These are phyloP conservation scores for Melanotaenia maccullochi DNA, from an alignment of 2,797 vertebrate species.

Conservation along the genomic window DNA sequence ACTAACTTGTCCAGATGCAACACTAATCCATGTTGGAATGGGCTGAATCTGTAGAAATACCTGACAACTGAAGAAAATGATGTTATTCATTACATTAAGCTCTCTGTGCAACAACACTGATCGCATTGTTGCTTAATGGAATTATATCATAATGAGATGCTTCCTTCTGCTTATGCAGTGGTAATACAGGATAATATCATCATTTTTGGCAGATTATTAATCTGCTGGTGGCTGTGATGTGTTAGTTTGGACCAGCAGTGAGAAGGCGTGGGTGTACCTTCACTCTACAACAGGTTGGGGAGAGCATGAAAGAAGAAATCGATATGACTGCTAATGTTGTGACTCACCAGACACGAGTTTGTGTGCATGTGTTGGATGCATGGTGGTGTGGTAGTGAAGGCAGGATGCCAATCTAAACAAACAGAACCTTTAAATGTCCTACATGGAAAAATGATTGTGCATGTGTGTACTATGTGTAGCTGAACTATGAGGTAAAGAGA, in stretches of 20 bases:
- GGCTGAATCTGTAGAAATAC: not conserved
- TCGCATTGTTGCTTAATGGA: not conserved
- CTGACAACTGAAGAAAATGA: conserved; percentile 1
- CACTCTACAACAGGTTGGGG: conserved; percentile 51
- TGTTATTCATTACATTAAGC: not conserved
- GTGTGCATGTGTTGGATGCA: conserved; percentile 9
- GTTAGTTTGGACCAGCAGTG: conserved; percentile 15
- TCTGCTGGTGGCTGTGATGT: not conserved
- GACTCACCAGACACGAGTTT: conserved; percentile 56
- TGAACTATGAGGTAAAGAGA: no score
- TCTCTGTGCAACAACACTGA: not conserved
- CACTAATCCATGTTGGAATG: conserved; percentile 31
- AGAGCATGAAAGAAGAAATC: conserved; percentile 76
- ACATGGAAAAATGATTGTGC: conserved; percentile 10
- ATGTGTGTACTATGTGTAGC: not conserved
- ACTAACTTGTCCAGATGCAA: conserved; percentile 34
- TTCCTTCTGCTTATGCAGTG: conserved; percentile 4
- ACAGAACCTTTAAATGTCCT: conserved; percentile 61
- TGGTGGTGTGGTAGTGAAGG: not conserved
- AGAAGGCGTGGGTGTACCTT: conserved; percentile 22
- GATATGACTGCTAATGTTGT: conserved; percentile 78
- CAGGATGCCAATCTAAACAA: conserved; percentile 44
- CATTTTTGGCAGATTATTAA: not conserved
- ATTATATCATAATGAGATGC: not conserved
- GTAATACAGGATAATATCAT: conserved; percentile 2